A percentile compares a stretch with the other conserved stretches of the same genome.
These are phyloP conservation scores for Drosophila littoralis DNA, from an alignment of 1,140 invertebrate species.

Conservation along the genomic window DNA sequence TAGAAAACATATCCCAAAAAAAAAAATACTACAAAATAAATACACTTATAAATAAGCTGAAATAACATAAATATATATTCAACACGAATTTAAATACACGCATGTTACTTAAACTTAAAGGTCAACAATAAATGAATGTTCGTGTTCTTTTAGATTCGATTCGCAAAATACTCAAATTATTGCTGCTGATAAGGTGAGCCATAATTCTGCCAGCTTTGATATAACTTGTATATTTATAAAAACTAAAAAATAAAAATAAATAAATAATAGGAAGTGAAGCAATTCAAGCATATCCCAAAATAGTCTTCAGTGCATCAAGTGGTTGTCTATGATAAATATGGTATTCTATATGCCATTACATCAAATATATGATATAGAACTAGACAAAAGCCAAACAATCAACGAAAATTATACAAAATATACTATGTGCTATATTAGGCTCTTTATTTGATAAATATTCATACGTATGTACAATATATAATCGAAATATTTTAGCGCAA, in stretches of 20 bases:
- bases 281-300: conserved; percentile 82
- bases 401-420: conserved; percentile 67
- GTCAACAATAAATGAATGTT: conserved; percentile 17
- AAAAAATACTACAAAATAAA: conserved; percentile 5
- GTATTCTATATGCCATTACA: conserved; percentile 30
- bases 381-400: conserved; percentile 73
- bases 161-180: conserved; percentile 12
- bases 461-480: conserved; percentile 40
- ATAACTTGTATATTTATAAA: conserved; percentile 53
- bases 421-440: conserved; percentile 77
- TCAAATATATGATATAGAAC: conserved; percentile 28
- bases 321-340: conserved; percentile 71
- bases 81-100: conserved; percentile 53
- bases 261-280: conserved; percentile 47
- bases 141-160: conserved; percentile 1
- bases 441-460: conserved; percentile 58
- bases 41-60: conserved; percentile 39
- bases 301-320: conserved; percentile 76
- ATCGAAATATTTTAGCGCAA: conserved; percentile 20
- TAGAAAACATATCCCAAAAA: conserved; percentile 54
- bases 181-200: conserved; percentile 19
- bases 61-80: conserved; percentile 37
- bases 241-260: conserved; percentile 6
- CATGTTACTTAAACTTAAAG: conserved; percentile 26
- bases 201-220: conserved; percentile 60